phyloP scores from a whole-genome alignment of 2,797 vertebrate genomes.

The Falco naumanni region DNA sequence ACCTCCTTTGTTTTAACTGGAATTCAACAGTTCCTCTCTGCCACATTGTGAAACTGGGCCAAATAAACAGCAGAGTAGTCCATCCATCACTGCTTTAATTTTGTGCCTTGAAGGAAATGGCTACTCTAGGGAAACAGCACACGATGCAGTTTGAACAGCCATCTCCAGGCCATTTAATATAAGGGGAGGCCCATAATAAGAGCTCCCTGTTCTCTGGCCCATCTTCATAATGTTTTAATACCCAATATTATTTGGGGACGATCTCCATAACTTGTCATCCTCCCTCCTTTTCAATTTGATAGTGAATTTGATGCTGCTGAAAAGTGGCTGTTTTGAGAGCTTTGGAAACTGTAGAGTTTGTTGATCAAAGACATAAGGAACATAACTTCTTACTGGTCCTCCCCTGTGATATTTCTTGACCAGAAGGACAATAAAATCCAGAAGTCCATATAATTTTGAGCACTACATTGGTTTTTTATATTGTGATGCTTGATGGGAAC shows the following conservation, averaged over 20 bases:
- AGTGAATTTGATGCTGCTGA: background rate
- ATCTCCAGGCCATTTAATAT: background rate
- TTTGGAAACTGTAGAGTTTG: background rate
- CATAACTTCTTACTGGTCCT: background rate
- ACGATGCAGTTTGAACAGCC: background rate
- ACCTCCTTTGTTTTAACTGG: slow-evolving; percentile 38
- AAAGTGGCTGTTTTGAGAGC: background rate
- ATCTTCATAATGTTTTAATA: background rate
- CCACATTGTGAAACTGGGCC: slow-evolving; percentile 64
- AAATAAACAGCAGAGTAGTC: slow-evolving; percentile 70
- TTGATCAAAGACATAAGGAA: background rate
- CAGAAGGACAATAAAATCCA: background rate
- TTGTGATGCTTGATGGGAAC: background rate
- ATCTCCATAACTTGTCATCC: background rate
- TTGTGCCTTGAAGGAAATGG: slow-evolving; percentile 76
- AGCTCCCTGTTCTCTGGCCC: background rate
- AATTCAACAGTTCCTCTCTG: slow-evolving; percentile 59
- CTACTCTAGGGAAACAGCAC: background rate
- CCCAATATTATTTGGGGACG: background rate
- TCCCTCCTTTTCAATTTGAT: background rate
- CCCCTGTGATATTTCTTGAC: background rate
- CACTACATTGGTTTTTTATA: background rate
- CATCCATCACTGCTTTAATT: slow-evolving; percentile 84
- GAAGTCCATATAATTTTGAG: background rate
- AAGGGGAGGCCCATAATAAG: background rate